Evolutionary conservation across 37 sponge, comb jelly and placozoan genomes (phyloP).

Genomic region (Bolinopsis microptera): DNA sequence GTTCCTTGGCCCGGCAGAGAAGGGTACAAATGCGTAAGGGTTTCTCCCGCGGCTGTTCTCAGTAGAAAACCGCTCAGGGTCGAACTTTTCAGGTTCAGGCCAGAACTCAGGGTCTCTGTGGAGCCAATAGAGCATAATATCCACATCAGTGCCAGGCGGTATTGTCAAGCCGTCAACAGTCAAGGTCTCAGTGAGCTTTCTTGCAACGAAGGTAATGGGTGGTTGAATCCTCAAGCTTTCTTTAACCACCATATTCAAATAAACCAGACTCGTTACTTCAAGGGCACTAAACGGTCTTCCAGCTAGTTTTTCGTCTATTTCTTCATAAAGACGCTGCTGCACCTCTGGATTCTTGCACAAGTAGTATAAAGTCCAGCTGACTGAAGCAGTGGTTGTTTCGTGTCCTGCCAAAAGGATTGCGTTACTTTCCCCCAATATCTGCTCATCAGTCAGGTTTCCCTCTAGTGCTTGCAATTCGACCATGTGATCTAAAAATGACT

Average conservation of each 20-base stretch:
- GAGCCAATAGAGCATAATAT: slow-evolving; percentile 68
- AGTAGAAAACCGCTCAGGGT: slow-evolving; percentile 81
- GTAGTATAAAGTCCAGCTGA: slow-evolving; percentile 45
- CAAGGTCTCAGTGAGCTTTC: slow-evolving; percentile 69
- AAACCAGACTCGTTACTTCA: slow-evolving; percentile 50
- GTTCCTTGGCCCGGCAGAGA: slow-evolving; percentile 90
- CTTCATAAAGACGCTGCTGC: slow-evolving; percentile 39
- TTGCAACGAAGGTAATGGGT: slow-evolving; percentile 71
- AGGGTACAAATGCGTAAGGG: slow-evolving; percentile 81
- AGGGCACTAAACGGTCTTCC: neutral
- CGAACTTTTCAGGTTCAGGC: slow-evolving; percentile 86
- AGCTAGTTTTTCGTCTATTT: slow-evolving; percentile 37
- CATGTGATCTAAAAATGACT: slow-evolving; percentile 19
- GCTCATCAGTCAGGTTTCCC: slow-evolving; percentile 42
- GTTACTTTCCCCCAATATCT: slow-evolving; percentile 39
- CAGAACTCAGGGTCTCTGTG: slow-evolving; percentile 80
- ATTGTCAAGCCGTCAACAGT: slow-evolving; percentile 70
- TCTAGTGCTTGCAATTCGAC: neutral
- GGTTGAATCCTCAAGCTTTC: slow-evolving; percentile 84
- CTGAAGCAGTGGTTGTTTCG: slow-evolving; percentile 1
- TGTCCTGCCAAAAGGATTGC: slow-evolving; percentile 39
- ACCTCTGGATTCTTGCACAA: slow-evolving; percentile 44
- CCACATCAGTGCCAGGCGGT: slow-evolving; percentile 69
- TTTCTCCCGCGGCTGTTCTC: slow-evolving; percentile 73
- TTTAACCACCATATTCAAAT: slow-evolving; percentile 81